phyloP scores from a whole-genome alignment of 2,797 vertebrate species.

The Triplophysa yarkandensis region DNA sequence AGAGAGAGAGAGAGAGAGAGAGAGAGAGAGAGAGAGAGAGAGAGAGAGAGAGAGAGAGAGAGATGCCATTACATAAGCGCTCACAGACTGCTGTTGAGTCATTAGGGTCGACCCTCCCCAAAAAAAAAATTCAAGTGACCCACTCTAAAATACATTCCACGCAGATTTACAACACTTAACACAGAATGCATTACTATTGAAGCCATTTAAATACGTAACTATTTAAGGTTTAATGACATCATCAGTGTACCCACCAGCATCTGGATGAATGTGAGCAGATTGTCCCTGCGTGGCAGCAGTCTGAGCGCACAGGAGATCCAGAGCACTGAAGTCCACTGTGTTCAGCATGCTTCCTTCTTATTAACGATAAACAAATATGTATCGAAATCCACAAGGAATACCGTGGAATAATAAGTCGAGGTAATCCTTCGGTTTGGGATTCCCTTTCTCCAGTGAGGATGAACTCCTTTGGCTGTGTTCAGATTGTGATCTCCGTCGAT shows the following conservation, averaged over 20 bases:
- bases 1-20: slow-evolving; percentile 13
- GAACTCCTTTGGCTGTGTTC: slow-evolving; percentile 5
- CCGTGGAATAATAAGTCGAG: background rate
- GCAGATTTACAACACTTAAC: background rate
- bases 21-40: slow-evolving; percentile 15
- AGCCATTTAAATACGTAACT: too few species aligned
- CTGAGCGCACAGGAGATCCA: slow-evolving; percentile 56
- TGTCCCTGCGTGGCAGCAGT: slow-evolving; percentile 21
- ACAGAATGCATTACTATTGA: background rate
- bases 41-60: slow-evolving; percentile 17
- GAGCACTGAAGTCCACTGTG: slow-evolving; percentile 57
- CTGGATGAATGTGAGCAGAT: slow-evolving; percentile 9
- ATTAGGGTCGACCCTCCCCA: slow-evolving; percentile 15
- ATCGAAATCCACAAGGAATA: background rate
- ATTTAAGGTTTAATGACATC: background rate
- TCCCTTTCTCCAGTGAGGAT: slow-evolving; percentile 38
- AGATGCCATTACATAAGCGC: slow-evolving; percentile 60
- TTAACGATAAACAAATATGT: background rate
- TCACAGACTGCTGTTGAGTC: slow-evolving; percentile 51
- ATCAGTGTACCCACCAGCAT: slow-evolving; percentile 43
- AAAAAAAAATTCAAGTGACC: background rate
- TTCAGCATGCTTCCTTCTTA: slow-evolving; percentile 52
- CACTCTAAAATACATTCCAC: background rate
- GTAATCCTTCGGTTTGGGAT: slow-evolving; percentile 50
- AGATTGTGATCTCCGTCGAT: slow-evolving; percentile 45